Base-by-base conservation (phyloP, 2,888 invertebrate genomes). In the Perithous albicinctus region DNA sequence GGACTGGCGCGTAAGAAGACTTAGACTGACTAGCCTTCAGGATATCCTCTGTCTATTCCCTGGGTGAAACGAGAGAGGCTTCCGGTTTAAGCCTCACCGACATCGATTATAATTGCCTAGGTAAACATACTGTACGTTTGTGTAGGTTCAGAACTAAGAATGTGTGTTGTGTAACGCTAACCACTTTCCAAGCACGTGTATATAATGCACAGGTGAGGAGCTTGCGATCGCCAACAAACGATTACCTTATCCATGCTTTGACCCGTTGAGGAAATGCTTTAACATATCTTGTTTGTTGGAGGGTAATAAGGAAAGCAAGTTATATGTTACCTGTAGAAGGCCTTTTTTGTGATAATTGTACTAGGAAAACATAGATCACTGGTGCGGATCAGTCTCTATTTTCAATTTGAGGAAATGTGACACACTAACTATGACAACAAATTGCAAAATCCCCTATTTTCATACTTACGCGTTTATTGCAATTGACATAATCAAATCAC, bases 41-140 rank as follows among this genome's bases (percentile, higher is more conserved):
- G n/a, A 20, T 46, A 51, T 72, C 59, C 72, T 35, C 32, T 23
- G 43, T 32, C 10, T 59, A 29, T 56, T 35, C 35, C 20, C 35
- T 0, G 8, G 29, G 35, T 46, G 48, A 46, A 4, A 2, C 56
- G 56, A 5, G 10, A 12, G 20, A 12, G 7, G 12, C 23, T 18
- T 78, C 35, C 10, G 18, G 46, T 8, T 48, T 46, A 46, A 15
- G 56, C 59, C 29, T 41, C 63, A 43, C 12, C 51, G 29, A 20
- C 48, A 46, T 38, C 43, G 61, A 72, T 78, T 73, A 73, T 73
- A 59, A 78, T 73, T 78, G 51, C 32, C 38, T 32, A 48, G 41
- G 63, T 54, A 54, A 66, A 48, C 48, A 66, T 61, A 38, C 46
- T 48, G 15, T n/a, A 1, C 7, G 26, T 3, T 10, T 20, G 18